Conservation (phyloP, 2,888 invertebrate genomes). For the Penaeus monodon region DNA sequence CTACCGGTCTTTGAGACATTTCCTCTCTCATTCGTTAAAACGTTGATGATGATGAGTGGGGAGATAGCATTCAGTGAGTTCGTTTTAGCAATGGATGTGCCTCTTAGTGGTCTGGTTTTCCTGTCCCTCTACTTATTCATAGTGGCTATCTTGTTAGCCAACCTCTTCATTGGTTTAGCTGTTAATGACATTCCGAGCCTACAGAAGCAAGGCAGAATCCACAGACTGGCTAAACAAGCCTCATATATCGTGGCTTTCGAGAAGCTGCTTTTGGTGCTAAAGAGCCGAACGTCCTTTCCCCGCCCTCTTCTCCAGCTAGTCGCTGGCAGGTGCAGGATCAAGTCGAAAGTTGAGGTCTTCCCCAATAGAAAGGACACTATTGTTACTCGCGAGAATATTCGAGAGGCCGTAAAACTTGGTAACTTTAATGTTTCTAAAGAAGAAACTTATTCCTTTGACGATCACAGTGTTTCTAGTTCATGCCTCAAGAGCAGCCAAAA, state of each 20-base stretch:
- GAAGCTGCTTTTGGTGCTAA: constrained; percentile 43
- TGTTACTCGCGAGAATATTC: constrained; percentile 67
- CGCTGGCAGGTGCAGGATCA: constrained; percentile 24
- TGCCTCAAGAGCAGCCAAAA: constrained; percentile 33
- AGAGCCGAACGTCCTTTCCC: constrained; percentile 42
- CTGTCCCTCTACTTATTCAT: constrained; percentile 74
- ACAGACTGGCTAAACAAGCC: constrained; percentile 74
- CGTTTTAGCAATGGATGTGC: constrained; percentile 3
- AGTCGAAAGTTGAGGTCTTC: constrained; percentile 1
- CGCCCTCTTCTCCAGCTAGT: constrained; percentile 32
- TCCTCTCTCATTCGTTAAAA: constrained; percentile 74
- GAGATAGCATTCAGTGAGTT: constrained; percentile 75
- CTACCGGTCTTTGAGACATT: constrained; percentile 73
- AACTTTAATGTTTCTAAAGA: constrained; percentile 23
- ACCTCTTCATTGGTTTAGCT: constrained; percentile 75
- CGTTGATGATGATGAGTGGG: constrained; percentile 76
- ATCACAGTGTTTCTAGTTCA: constrained; percentile 2
- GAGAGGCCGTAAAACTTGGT: constrained; percentile 71
- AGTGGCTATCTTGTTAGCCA: constrained; percentile 76
- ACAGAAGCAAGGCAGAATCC: constrained; percentile 74
- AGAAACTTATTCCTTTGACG: background rate
- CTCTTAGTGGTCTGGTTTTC: constrained; percentile 70
- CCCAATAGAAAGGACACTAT: constrained; percentile 22
- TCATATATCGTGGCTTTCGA: constrained; percentile 61
- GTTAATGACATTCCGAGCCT: constrained; percentile 76